A percentile compares a stretch with the other conserved stretches of the same genome.
Evolutionary conservation across 2,113 vertebrate genomes (phyloP).

Genomic region (Stercorarius parasiticus): DNA sequence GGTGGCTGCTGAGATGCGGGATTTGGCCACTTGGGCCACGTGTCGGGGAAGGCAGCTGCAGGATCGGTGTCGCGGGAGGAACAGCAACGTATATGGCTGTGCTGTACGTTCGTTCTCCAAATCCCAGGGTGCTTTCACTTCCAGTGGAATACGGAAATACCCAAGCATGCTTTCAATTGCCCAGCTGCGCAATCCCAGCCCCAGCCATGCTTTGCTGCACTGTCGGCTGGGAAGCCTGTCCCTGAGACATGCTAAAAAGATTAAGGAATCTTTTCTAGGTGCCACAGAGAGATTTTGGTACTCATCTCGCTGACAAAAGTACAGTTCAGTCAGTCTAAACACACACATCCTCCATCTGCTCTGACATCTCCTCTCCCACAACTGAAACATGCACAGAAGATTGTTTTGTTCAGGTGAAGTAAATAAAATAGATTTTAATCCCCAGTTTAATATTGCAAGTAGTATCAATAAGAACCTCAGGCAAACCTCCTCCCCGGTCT

Average conservation of each 20-base stretch:
- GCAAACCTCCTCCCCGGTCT: not conserved
- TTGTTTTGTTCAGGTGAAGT: not conserved
- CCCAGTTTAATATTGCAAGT: not conserved
- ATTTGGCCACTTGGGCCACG: fast-evolving
- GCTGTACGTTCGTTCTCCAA: not conserved
- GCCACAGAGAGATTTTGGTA: not conserved
- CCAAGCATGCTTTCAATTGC: not conserved
- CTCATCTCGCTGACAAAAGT: not conserved
- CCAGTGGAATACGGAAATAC: not conserved
- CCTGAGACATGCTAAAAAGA: not conserved
- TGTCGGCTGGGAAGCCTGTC: not conserved
- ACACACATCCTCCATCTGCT: not conserved
- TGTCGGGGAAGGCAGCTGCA: not conserved
- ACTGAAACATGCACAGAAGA: not conserved
- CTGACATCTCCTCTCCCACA: not conserved
- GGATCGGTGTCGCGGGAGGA: fast-evolving
- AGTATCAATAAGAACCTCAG: not conserved
- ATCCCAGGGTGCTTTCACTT: not conserved
- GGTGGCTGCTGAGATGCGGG: not conserved
- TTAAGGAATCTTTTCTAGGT: not conserved
- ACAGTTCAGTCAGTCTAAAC: not conserved
- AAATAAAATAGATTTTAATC: not conserved
- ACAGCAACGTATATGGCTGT: not conserved
- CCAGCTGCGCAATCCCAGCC: not conserved
- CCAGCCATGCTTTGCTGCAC: not conserved